Base-by-base conservation (phyloP, 2,797 vertebrate species). In the Heteromormyrus szaboi region DNA sequence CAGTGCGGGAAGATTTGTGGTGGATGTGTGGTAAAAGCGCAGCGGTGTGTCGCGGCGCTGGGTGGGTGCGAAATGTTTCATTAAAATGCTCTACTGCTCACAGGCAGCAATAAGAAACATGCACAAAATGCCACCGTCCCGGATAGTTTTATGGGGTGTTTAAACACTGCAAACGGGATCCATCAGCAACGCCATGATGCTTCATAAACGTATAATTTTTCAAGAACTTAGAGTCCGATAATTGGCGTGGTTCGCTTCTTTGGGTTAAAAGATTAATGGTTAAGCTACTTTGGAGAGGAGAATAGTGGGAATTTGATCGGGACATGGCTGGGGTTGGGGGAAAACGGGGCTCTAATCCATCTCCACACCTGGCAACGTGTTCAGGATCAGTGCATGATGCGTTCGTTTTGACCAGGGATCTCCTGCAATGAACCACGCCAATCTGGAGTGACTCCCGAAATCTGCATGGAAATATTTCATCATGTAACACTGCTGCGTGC, bases 341-440 rank as follows among this genome's bases (percentile, higher is more conserved):
- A 87, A 88, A 93, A 91, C 89, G 17, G 90, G 91, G 90, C 86
- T 89, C 89, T 85, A 91, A 84, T 91, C 87, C 76, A 44, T 51
- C 37, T 87, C 50, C 85, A 85, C 72, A 76, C 65, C 50, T n/a
- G 25, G 88, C 90, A 91, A 89, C 92, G 91, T 87, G 86, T 86
- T 89, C 72, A 91, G 90, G 79, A 92, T 93, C 90, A 90, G 87
- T 88, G 65, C 89, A 90, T 89, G 85, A 92, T 91, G 91, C 88
- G 89, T 91, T 89, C n/a, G 85, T 88, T 29, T 2, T 85, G 90
- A 89, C 85, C 46, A 46, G 11, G 11, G n/a, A 50, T 46, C 41
- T 44, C 68, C 37, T 19, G 68, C 33, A 37, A 76, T 19, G 17
- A 68, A 25, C 62, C 37, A 12, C 33, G 25, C 25, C 22, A 33